Evolutionary conservation across 2,113 vertebrate species (phyloP).

Genomic region (Calidris pygmaea): DNA sequence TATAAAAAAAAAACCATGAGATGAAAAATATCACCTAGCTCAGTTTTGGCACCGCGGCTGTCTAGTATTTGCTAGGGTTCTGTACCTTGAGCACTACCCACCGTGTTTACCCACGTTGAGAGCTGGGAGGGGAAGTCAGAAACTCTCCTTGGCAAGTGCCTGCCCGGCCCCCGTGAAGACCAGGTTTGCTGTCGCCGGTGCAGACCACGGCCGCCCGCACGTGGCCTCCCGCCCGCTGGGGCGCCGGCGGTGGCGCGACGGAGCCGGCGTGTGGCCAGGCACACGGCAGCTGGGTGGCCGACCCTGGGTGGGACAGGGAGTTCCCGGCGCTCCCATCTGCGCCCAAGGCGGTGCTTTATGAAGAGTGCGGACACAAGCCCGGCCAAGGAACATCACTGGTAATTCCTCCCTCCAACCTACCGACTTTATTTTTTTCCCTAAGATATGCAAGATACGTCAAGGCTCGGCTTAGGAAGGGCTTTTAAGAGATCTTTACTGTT

Average conservation of each 20-base stretch:
- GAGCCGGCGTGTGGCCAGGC: rapidly evolving
- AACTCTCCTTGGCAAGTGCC: not conserved
- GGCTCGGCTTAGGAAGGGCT: not conserved
- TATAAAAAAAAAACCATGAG: not conserved
- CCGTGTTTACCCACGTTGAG: not conserved
- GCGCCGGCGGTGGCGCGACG: rapidly evolving
- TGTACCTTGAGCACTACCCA: not conserved
- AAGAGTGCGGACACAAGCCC: not conserved
- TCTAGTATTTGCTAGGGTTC: not conserved
- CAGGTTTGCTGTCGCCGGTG: not conserved
- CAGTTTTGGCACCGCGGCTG: not conserved
- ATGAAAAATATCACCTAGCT: slow-evolving; percentile 15
- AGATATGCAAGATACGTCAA: slow-evolving; percentile 22
- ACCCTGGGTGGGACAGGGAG: not conserved
- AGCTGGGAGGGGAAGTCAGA: not conserved
- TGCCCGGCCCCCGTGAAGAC: not conserved
- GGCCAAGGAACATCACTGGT: slow-evolving; percentile 6
- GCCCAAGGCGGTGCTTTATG: not conserved
- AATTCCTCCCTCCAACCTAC: slow-evolving; percentile 5
- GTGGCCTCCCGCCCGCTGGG: rapidly evolving
- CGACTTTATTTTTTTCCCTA: not conserved
- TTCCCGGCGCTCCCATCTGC: not conserved
- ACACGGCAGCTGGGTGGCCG: not conserved
- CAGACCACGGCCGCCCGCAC: rapidly evolving
- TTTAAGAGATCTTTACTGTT: slow-evolving; percentile 51